Base-by-base conservation (phyloP, 1,140 invertebrate genomes). In the Ylistrum balloti region DNA sequence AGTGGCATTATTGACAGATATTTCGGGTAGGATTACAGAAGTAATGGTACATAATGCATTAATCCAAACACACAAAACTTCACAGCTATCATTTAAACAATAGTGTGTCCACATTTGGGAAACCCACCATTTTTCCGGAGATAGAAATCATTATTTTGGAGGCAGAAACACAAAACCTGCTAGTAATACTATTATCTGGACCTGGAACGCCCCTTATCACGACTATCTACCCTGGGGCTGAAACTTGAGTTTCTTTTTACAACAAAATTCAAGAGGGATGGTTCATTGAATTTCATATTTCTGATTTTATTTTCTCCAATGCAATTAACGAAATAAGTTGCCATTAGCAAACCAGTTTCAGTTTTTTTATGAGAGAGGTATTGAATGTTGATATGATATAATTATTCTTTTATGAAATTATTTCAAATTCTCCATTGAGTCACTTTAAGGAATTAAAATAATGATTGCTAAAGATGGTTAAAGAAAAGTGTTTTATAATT, bases 191-290 rank as follows among this genome's bases (percentile, higher is more conserved):
- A 74, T 74, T 74, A 74, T 74, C 56, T n/a, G 0, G 22, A n/a
- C n/a, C 5, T n/a, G n/a, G 56, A 74, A 11, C n/a, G n/a, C 5
- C 15, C 11, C 11, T 74, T 74, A 74, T 74, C 56, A 74, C 3
- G 22, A 28, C 11, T 74, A 28, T 74, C 56, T 74, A 74, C 56
- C 56, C 22, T n/a, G 28, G n/a, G 56, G 13, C 56, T 28, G n/a
- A 74, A 74, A 28, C 28, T 74, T n/a, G n/a, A 74, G 56, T 74
- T 74, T 74, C 22, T 74, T 74, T 74, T 74, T 74, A 74, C 56
- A 74, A n/a, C 22, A 74, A 74, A 28, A 28, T 74, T 74, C 56
- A 74, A 74, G 56, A 74, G 56, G 22, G 56, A 74, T n/a, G 28
- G 22, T 22, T 7, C 17, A 28, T 74, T 28, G 56, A 74, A n/a